phyloP scores from a whole-genome alignment of 2,797 vertebrate genomes.

The Enteromius paludinosus region DNA sequence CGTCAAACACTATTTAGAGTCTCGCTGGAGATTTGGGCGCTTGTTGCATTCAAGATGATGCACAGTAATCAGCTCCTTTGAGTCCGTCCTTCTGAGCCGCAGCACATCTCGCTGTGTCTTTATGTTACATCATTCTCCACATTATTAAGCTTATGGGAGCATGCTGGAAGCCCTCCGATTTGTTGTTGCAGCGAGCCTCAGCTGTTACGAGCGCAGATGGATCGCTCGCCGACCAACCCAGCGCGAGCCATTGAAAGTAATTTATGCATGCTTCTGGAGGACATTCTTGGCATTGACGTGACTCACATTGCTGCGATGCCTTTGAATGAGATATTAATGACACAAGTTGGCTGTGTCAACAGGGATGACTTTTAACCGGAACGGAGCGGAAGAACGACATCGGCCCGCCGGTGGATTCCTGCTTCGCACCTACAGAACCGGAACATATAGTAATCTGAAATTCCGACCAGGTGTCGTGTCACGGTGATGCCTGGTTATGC shows the following conservation, averaged over 20 bases:
- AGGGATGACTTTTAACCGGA: conserved; percentile 45
- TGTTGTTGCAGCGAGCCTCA: conserved; percentile 70
- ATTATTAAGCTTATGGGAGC: conserved; percentile 77
- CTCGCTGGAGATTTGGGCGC: conserved; percentile 78
- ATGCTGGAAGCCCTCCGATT: conserved; percentile 72
- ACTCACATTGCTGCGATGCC: conserved; percentile 59
- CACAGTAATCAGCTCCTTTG: conserved; percentile 81
- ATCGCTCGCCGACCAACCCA: conserved; percentile 68
- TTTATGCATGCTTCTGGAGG: conserved; percentile 65
- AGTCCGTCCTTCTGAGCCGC: conserved; percentile 73
- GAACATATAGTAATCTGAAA: conserved; percentile 63
- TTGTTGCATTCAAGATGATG: conserved; percentile 81
- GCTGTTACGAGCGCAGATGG: conserved; percentile 74
- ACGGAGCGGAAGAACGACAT: conserved; percentile 46
- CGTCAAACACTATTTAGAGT: conserved; percentile 76
- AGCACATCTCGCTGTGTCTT: conserved; percentile 74
- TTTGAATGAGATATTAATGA: conserved; percentile 65
- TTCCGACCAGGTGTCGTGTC: conserved; percentile 76
- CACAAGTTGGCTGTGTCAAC: conserved; percentile 64
- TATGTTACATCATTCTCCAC: conserved; percentile 81
- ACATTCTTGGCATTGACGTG: conserved; percentile 60
- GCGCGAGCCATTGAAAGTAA: conserved; percentile 66
- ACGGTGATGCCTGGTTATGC: conserved; percentile 77
- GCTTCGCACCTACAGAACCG: neutral
- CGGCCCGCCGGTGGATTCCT: conserved; percentile 9